Conservation (phyloP, 2,797 vertebrate species). For the Cyclura pinguis region DNA sequence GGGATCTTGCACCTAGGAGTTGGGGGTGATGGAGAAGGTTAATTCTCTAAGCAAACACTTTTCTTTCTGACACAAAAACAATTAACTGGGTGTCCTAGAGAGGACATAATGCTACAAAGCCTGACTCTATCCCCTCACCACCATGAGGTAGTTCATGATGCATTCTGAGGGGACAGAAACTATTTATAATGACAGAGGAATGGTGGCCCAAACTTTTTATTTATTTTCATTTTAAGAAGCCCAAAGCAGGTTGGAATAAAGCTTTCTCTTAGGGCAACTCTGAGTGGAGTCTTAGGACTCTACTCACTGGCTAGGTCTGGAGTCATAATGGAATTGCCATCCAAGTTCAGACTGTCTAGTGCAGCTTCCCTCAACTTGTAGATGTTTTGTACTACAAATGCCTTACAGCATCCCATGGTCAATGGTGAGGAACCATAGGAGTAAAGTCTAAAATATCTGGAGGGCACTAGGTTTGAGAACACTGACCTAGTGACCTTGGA, state of each 20-base stretch:
- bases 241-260: neutral
- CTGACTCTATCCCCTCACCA: neutral
- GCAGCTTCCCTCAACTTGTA: neutral
- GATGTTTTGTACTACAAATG: neutral
- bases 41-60: neutral
- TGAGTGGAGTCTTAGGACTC: neutral
- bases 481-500: neutral
- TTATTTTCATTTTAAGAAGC: too few relatives aligned
- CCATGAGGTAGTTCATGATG: neutral
- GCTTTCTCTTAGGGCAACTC: too few relatives aligned
- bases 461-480: neutral
- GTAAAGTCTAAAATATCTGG: neutral
- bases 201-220: neutral
- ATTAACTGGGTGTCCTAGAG: neutral
- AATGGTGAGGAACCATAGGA: neutral
- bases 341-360: neutral
- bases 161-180: neutral
- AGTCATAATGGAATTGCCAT: neutral
- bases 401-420: neutral
- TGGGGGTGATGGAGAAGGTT: neutral
- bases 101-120: neutral
- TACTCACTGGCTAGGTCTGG: neutral
- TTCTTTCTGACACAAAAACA: neutral
- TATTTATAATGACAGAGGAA: neutral
- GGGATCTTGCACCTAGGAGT: constrained; percentile 87